A percentile compares a stretch with the other conserved stretches of the same genome.
Evolutionary conservation across 2,797 vertebrate species (phyloP).

Genomic region (Avahi laniger): DNA sequence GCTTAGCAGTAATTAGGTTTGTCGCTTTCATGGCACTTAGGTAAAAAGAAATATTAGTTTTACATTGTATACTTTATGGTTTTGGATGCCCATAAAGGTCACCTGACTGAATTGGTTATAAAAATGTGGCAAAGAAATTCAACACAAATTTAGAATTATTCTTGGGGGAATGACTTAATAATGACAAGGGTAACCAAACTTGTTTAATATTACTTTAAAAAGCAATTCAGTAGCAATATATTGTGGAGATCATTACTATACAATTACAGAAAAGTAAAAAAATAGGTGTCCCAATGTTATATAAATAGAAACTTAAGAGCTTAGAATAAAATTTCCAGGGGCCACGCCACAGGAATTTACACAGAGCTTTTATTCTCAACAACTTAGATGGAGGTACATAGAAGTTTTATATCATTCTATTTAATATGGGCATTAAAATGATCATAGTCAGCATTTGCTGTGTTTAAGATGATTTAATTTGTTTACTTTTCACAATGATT

Average conservation of each 20-base stretch:
- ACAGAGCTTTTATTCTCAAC: neutral
- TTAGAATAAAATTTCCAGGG: neutral
- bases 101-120: neutral
- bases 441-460: neutral
- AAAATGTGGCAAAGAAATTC: neutral
- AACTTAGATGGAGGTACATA: neutral
- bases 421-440: neutral
- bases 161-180: neutral
- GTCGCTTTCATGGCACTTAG: neutral
- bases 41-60: constrained; percentile 8
- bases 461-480: neutral
- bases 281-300: neutral
- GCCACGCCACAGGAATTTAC: neutral
- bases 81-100: neutral
- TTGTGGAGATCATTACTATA: neutral
- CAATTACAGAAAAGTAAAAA: neutral
- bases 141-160: neutral
- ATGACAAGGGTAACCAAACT: neutral
- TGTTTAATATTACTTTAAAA: neutral
- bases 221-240: neutral
- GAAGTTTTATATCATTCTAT: neutral
- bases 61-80: neutral
- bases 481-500: neutral
- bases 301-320: neutral
- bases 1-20: neutral